Evolutionary conservation across 2,113 vertebrate genomes (phyloP), one percentile per base, ranked within the genome.

Genomic region (Trichomycterus rosablanca): DNA sequence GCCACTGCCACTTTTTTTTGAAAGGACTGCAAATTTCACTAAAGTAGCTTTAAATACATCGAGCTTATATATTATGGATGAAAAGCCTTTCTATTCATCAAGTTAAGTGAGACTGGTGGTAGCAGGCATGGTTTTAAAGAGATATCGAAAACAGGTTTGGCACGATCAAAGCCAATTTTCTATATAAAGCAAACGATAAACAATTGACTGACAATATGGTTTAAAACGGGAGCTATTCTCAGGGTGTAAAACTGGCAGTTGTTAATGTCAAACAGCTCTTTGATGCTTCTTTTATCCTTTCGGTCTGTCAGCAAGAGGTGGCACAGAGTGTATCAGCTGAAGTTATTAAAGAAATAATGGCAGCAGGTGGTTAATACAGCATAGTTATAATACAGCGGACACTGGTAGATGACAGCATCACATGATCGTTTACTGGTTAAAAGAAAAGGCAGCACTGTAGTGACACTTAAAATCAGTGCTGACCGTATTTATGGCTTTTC

Each of bases 201-300:
- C 22, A 6, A 43, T 28, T 37, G 46, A 23, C 67, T 69, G 73
- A 78, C 68, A 73, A 68, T 52, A 64, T 30, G 19, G 28, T 52
- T 77, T 71, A 63, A 67, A 60, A 53, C 12, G 19, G 45, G 37
- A 23, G 68, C 74, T 80, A 79, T 78, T 68, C 63, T 72, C 63
- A 65, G 73, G 77, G 71, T 64, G 50, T 34, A 76, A 63, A 69
- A 62, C 69, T 74, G 71, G 72, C 76, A 72, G 74, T 62, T 57
- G 63, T 52, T 11, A 1, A 37, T 60, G 59, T 23, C 59, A 68
- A 63, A 7, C 20, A 14, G 51, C 34, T 42, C 61, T 79, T 73
- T 84, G 79, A 80, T 75, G 80, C 71, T 52, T 20, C 24, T 75
- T 74, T 74, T 67, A 64, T 77, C 71, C 35, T 70, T 72, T 71